Base-by-base conservation (phyloP, 2,888 invertebrate species). In the Drosophila histrio region DNA sequence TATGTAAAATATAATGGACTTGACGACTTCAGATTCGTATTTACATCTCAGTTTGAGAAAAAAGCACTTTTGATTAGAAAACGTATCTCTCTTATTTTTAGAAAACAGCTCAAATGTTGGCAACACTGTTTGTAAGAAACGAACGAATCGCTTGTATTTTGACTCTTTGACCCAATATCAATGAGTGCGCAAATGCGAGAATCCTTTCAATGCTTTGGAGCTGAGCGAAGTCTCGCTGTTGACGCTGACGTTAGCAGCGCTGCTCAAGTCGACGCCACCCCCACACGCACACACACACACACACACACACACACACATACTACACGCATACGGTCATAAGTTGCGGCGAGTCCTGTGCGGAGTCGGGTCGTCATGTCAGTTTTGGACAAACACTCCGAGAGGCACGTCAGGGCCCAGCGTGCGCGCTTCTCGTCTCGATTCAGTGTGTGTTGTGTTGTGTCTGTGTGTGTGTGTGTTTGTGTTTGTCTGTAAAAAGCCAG, bases 341-440 rank as follows among this genome's bases (percentile, higher is more conserved):
- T 41, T 41, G 59, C 13, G 49, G 57, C 66, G 60, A 61, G 64
- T 72, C 66, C 71, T 64, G 56, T 73, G 66, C 56, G 54, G 49
- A 46, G 63, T 73, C 54, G 56, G 44, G 44, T 58, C 53, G 53
- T 47, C 59, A 53, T 64, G 44, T 91, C 87, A 91, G 91, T 91
- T 90, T 89, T 89, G 90, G 90, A 89, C 89, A 89, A 90, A 91
- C 91, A 90, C 90, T 90, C 90, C 90, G 91, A 90, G 89, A 87
- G 91, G 87, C 90, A 90, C 89, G 88, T 82, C 87, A 89, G 90
- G 87, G 88, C 81, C 86, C 73, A 81, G 87, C 87, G 89, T 89
- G 89, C 89, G 90, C 88, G 89, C 85, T 79, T 69, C 82, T 77
- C 87, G 86, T 84, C 74, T 82, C 87, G 88, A 19, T 39, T n/a